A percentile compares a stretch with the other conserved stretches of the same genome.
These are phyloP conservation scores for Chionis minor DNA, from an alignment of 2,113 vertebrate species.

Conservation along the genomic window DNA sequence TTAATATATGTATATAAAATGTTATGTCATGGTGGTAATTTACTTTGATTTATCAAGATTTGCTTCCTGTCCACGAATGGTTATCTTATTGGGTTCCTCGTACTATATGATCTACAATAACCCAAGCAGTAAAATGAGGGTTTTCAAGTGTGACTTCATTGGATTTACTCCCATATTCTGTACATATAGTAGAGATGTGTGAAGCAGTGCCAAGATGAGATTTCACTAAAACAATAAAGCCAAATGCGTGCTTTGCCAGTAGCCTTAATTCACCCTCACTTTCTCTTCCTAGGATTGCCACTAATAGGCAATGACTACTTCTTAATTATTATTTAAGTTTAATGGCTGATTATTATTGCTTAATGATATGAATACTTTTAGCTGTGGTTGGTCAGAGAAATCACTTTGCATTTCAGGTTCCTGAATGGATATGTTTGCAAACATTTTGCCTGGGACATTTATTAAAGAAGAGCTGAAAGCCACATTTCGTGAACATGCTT, in stretches of 20 bases:
- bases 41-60: neutral
- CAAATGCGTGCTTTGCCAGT: neutral
- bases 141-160: neutral
- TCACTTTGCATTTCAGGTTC: neutral
- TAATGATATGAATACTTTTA: neutral
- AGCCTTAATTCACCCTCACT: slow-evolving; percentile 25
- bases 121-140: neutral
- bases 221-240: slow-evolving; percentile 1
- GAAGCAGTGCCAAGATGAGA: neutral
- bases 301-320: slow-evolving; percentile 19
- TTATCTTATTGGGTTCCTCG: neutral
- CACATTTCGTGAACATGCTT: neutral
- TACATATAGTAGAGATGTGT: neutral
- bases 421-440: neutral
- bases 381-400: neutral
- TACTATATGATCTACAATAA: neutral
- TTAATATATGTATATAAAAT: neutral
- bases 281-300: neutral
- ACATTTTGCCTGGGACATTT: neutral
- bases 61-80: neutral
- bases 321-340: slow-evolving; percentile 33
- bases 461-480: neutral
- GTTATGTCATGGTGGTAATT: neutral
- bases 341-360: slow-evolving; percentile 23
- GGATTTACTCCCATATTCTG: neutral